Evolutionary conservation across 2,797 vertebrate species (phyloP).

Genomic region (Strix occidentalis): DNA sequence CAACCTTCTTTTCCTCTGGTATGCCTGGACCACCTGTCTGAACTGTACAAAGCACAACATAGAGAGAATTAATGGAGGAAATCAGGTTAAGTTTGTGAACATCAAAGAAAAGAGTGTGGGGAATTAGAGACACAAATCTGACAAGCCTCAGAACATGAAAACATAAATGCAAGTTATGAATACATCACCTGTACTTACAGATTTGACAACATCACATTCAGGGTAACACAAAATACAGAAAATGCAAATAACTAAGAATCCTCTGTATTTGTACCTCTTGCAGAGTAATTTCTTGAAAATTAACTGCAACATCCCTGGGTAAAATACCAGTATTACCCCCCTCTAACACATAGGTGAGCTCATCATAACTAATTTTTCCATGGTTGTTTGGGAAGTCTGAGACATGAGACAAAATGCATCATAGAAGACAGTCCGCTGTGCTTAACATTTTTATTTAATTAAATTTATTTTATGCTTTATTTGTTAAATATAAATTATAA

Average conservation of each 20-base stretch:
- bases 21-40: slow-evolving; percentile 76
- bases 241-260: not conserved
- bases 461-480: not conserved
- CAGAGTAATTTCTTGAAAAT: not conserved
- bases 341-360: not conserved
- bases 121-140: not conserved
- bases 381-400: not conserved
- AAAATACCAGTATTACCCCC: not conserved
- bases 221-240: not conserved
- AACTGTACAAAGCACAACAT: slow-evolving; percentile 68
- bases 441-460: not conserved
- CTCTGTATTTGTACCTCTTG: not conserved
- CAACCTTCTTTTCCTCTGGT: slow-evolving; percentile 73
- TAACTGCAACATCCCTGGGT: not conserved
- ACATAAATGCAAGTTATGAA: not conserved
- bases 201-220: not conserved
- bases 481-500: not conserved
- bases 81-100: not conserved
- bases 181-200: not conserved
- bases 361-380: not conserved
- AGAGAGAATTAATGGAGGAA: slow-evolving; percentile 31
- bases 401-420: not conserved
- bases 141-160: not conserved
- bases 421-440: not conserved
- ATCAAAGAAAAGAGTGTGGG: not conserved